phyloP scores from a whole-genome alignment of 2,888 invertebrate species.

The Luperina testacea region DNA sequence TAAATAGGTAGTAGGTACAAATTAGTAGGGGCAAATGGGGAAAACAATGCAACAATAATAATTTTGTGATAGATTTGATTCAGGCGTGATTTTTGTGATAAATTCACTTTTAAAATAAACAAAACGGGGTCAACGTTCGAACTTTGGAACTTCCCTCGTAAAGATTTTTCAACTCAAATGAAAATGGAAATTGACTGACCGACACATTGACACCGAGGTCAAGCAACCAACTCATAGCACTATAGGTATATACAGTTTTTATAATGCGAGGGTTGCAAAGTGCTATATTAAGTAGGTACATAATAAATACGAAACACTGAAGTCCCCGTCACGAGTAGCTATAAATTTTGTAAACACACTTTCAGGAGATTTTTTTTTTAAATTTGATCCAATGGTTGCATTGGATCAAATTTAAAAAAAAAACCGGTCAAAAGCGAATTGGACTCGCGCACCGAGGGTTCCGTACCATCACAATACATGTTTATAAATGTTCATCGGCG shows the following conservation, averaged over 20 bases:
- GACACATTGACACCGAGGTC: slow-evolving; percentile 32
- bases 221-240: not conserved
- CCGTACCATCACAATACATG: no score
- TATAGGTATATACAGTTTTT: not conserved
- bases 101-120: not conserved
- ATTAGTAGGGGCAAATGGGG: not conserved
- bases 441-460: no score
- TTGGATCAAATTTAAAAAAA: no score
- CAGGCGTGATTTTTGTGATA: not conserved
- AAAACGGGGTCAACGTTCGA: slow-evolving; percentile 2
- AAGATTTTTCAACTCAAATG: slow-evolving; percentile 14
- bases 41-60: not conserved
- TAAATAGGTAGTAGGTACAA: not conserved
- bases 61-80: not conserved
- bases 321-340: no score
- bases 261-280: not conserved
- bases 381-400: no score
- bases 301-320: no score
- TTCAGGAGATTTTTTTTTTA: no score
- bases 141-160: not conserved
- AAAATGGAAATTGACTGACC: slow-evolving; percentile 12
- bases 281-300: not conserved
- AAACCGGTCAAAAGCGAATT: no score
- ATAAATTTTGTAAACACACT: no score
- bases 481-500: no score